Base-by-base conservation (phyloP, 2,113 vertebrate genomes). In the Carettochelys insculpta region DNA sequence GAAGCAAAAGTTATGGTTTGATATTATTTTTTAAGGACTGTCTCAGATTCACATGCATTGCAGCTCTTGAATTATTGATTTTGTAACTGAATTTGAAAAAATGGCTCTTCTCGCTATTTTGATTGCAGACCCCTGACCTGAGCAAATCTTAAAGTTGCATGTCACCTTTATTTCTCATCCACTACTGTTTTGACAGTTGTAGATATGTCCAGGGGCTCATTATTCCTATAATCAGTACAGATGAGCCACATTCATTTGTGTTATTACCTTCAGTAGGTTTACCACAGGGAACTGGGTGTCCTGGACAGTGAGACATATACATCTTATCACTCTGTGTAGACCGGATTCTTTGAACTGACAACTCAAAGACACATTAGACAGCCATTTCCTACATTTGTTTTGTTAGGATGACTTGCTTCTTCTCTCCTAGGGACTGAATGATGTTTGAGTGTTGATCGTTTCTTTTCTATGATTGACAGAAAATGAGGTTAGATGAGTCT, bases 391-490 rank as follows among this genome's bases (percentile, higher is more conserved):
- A 25, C 16, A n/a, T 81, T 86, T 83, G 52, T 83, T 90, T 93
- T 91, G 43, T 48, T 86, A 82, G 9, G 2, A 54, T 88, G 6
- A 51, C 86, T 95, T 85, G 9, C 7, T 45, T 93, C 45, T 2
- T 80, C 91, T 95, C 73, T 96, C 65, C 73, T 31, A 87, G 82
- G 56, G 45, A 51, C 38, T 43, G 51, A 90, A 58, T 14, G 71
- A 88, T 91, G 47, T 31, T 34, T 58, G 54, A 89, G 86, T 5
- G 34, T 34, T 79, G 41, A 81, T 85, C 4, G 88, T 75, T 82
- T 71, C 45, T 88, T 90, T 31, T 52, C 41, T 85, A 53, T 91
- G 80, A 90, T 3, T 91, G 94, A 87, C 90, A 92, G 86, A 87
- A 88, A 20, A 25, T 58, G 82, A 92, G 56, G 82, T 94, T 88